phyloP scores from a whole-genome alignment of 1,140 invertebrate genomes.

The Epicauta chinensis region DNA sequence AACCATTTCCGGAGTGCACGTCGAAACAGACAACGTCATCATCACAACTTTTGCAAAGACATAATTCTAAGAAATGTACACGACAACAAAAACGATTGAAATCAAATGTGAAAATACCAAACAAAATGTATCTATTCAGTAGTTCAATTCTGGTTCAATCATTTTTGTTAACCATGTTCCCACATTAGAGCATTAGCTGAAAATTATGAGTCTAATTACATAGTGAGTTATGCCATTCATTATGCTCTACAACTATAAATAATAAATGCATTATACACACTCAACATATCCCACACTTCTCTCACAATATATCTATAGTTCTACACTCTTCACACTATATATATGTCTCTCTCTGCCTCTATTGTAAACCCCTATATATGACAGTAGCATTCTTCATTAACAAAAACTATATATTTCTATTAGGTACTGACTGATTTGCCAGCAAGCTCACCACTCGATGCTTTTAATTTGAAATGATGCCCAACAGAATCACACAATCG shows the following conservation, averaged over 20 bases:
- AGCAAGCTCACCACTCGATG: constrained; percentile 24
- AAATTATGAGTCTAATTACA: constrained; percentile 43
- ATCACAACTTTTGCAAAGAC: neutral
- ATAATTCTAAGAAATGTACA: neutral
- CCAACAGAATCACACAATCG: neutral
- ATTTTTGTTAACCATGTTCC: constrained; percentile 37
- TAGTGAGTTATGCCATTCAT: constrained; percentile 42
- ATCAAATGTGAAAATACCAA: no score
- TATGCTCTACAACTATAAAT: constrained; percentile 36
- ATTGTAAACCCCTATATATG: constrained; percentile 6
- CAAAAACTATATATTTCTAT: constrained; percentile 43
- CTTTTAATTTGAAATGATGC: constrained; percentile 37
- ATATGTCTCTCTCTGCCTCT: no score
- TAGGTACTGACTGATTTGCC: constrained; percentile 33
- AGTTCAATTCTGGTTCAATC: constrained; percentile 37
- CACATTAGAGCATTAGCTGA: constrained; percentile 41
- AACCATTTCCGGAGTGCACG: constrained; percentile 6
- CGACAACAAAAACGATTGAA: no score
- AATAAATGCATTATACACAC: constrained; percentile 38
- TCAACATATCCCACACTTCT: no score
- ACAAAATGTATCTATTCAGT: no score
- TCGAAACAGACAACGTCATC: constrained; percentile 9
- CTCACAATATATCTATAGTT: no score
- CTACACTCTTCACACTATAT: no score
- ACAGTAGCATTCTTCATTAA: constrained; percentile 40